These are phyloP conservation scores for Ornithoptera priamus DNA, from an alignment of 2,888 invertebrate species.

Conservation along the genomic window DNA sequence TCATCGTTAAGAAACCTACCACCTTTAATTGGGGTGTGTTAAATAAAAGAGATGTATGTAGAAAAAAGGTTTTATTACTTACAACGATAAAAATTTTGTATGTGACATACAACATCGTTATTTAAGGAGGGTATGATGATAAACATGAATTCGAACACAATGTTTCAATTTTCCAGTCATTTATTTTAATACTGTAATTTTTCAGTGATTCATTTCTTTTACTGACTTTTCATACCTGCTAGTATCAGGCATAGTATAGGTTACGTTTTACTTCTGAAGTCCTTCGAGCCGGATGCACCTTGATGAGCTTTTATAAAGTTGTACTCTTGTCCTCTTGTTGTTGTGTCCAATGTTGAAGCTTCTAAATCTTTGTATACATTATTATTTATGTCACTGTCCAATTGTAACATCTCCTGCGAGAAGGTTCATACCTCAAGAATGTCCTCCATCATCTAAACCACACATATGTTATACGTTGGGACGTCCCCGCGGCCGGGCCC, in stretches of 20 bases:
- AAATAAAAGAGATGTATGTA: neutral
- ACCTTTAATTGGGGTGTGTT: neutral
- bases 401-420: no score
- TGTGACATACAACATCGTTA: neutral
- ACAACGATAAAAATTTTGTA: neutral
- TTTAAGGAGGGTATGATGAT: neutral
- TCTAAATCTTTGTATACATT: no score
- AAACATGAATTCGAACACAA: neutral
- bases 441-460: neutral
- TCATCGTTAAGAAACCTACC: neutral
- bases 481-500: constrained; percentile 72
- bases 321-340: neutral
- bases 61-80: neutral
- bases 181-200: neutral
- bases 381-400: no score
- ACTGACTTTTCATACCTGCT: neutral
- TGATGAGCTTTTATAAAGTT: neutral
- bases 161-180: neutral
- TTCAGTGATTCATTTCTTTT: neutral
- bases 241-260: neutral
- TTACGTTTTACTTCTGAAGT: neutral
- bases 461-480: constrained; percentile 44
- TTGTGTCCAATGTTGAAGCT: no score
- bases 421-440: neutral
- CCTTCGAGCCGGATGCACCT: constrained; percentile 2